Evolutionary conservation across 2,888 invertebrate species (phyloP), one percentile per base, ranked within the genome.

Genomic region (Drosophila setosimentum): DNA sequence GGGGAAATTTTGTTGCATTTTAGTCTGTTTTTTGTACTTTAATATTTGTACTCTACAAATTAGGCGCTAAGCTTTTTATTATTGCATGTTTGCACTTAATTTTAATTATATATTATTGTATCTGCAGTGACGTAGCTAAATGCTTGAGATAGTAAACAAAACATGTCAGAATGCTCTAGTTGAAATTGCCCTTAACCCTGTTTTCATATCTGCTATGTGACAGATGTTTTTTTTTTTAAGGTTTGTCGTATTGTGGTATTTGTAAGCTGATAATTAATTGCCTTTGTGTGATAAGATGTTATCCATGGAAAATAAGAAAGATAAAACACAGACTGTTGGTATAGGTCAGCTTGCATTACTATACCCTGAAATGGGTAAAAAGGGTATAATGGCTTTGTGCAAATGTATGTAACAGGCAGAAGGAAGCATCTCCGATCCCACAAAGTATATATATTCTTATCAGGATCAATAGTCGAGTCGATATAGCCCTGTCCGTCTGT

Each of bases 281-380:
- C 3, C 16, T 33, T 10, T 33, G 27, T n/a, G 27, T 32, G 40
- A 40, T 21, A 21, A 24, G 16, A 4, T 7, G 16, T 30, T 35
- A 32, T 32, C 13, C 21, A 21, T 5, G 24, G 0, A 21, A 11
- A n/a, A 4, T 40, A n/a, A 40, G 40, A 16, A 45, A 45, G 16
- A 48, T 16, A 11, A n/a, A 55, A 29, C 8, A 24, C 3, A 5
- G 11, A 8, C 27, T 70, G 16, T 62, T 71, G 63, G 4, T 29
- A 29, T 71, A 63, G 71, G 71, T 70, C 61, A 70, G 69, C 7
- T 2, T 5, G 11, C 13, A 11, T n/a, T n/a, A n/a, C n/a, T n/a
- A n/a, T n/a, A n/a, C n/a, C n/a, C n/a, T n/a, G n/a, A n/a, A n/a
- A n/a, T n/a, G n/a, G n/a, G n/a, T n/a, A n/a, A n/a, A n/a, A n/a